Conservation (phyloP, 2,113 vertebrate genomes). For the Apaloderma vittatum region DNA sequence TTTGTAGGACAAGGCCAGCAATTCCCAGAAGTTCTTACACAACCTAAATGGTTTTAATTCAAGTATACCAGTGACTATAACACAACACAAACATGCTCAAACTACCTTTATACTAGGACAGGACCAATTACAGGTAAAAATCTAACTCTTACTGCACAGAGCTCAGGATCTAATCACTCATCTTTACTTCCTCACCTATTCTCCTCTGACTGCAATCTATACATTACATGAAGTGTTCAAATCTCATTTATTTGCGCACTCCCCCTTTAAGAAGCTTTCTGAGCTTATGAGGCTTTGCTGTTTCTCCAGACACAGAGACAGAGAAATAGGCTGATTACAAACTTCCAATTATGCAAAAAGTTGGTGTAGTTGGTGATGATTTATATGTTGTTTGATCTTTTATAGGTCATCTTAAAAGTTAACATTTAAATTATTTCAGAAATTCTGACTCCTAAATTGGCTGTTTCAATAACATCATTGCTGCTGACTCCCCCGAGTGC, state of each 20-base stretch:
- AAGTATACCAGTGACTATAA: background rate
- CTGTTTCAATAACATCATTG: constrained; percentile 43
- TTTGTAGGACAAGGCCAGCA: background rate
- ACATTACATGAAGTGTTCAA: background rate
- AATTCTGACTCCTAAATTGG: constrained; percentile 51
- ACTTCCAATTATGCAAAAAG: constrained; percentile 20
- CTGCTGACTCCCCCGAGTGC: constrained; percentile 29
- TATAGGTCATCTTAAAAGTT: constrained; percentile 50
- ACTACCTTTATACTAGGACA: background rate
- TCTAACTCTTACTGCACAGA: background rate
- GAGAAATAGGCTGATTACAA: background rate
- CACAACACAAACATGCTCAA: background rate
- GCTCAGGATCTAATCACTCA: background rate
- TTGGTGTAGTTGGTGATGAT: constrained; percentile 9
- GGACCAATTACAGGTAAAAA: background rate
- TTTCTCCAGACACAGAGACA: background rate
- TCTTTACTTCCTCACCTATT: background rate
- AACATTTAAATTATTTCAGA: constrained; percentile 67
- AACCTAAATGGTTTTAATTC: background rate
- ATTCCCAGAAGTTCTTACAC: background rate
- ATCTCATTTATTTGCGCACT: background rate
- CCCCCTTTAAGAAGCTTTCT: background rate
- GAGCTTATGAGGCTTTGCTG: background rate
- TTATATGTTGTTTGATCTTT: constrained; percentile 45
- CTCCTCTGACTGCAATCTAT: background rate